Evolutionary conservation across 2,888 invertebrate species (phyloP).

Genomic region (Ophion obscuratus): DNA sequence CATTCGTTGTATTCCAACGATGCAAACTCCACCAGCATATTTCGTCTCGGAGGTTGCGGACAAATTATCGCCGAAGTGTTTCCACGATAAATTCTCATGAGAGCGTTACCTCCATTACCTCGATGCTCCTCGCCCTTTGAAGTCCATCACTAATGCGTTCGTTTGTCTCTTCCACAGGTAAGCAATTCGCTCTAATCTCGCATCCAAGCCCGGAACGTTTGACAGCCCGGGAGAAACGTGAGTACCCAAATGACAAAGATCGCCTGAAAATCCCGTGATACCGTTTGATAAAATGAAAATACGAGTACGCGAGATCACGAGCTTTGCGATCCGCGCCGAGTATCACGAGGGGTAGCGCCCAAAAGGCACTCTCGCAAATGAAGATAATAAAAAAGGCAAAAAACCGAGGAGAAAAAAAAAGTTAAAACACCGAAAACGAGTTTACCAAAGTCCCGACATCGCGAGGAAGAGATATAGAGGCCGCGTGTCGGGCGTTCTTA

Average conservation of each 20-base stretch:
- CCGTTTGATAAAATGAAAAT: slow-evolving; percentile 2
- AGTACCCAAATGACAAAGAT: slow-evolving; percentile 63
- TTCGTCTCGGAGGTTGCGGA: not conserved
- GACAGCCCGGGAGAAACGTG: slow-evolving; percentile 42
- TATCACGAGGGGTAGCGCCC: slow-evolving; percentile 22
- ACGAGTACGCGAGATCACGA: not conserved
- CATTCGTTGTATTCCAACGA: no score
- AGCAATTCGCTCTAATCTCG: slow-evolving; percentile 54
- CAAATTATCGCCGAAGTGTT: not conserved
- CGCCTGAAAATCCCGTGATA: not conserved
- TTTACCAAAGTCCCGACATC: slow-evolving; percentile 48
- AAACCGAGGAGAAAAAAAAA: slow-evolving; percentile 34
- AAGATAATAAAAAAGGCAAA: slow-evolving; percentile 2
- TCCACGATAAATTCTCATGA: slow-evolving; percentile 7
- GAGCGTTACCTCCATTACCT: not conserved
- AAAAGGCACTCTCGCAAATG: slow-evolving; percentile 9
- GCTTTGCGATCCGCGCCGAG: not conserved
- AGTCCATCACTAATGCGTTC: slow-evolving; percentile 29
- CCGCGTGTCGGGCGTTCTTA: slow-evolving; percentile 64
- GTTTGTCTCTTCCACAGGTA: slow-evolving; percentile 68
- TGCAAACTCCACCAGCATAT: not conserved
- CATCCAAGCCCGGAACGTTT: slow-evolving; percentile 30
- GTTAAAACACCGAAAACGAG: slow-evolving; percentile 17
- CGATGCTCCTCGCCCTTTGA: slow-evolving; percentile 22
- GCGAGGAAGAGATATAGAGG: slow-evolving; percentile 32